phyloP scores from a whole-genome alignment of 2,113 vertebrate species.

The Phainopepla nitens region DNA sequence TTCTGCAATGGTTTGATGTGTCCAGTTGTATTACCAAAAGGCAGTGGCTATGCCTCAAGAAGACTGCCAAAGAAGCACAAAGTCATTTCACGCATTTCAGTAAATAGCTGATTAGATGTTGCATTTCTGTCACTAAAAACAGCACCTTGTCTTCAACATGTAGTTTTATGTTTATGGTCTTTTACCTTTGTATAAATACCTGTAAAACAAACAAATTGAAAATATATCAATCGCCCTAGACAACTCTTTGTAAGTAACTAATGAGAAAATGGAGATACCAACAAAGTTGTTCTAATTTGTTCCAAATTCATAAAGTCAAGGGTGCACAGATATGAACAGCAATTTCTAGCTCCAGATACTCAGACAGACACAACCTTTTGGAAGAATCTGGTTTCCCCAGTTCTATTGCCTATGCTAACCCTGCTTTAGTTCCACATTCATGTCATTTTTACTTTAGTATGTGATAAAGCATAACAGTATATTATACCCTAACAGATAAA shows the following conservation, averaged over 20 bases:
- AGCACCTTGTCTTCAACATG: background rate
- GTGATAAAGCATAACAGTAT: background rate
- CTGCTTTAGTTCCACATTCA: background rate
- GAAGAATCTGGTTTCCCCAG: background rate
- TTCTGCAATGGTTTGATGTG: background rate
- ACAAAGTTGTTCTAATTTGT: background rate
- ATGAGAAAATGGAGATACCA: background rate
- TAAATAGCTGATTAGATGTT: background rate
- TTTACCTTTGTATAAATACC: background rate
- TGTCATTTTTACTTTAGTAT: background rate
- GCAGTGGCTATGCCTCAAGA: background rate
- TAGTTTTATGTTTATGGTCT: background rate
- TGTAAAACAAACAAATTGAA: background rate
- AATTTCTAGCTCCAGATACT: background rate
- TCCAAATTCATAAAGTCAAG: background rate
- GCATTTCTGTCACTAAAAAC: background rate
- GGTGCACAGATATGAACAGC: background rate
- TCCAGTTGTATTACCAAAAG: background rate
- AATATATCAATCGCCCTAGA: background rate
- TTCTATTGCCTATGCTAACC: background rate
- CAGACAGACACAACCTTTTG: background rate
- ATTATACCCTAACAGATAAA: background rate
- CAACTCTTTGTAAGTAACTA: background rate
- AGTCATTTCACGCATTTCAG: background rate
- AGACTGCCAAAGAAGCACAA: background rate